Conservation (phyloP, 2,113 vertebrate species). For the Pristiophorus japonicus region DNA sequence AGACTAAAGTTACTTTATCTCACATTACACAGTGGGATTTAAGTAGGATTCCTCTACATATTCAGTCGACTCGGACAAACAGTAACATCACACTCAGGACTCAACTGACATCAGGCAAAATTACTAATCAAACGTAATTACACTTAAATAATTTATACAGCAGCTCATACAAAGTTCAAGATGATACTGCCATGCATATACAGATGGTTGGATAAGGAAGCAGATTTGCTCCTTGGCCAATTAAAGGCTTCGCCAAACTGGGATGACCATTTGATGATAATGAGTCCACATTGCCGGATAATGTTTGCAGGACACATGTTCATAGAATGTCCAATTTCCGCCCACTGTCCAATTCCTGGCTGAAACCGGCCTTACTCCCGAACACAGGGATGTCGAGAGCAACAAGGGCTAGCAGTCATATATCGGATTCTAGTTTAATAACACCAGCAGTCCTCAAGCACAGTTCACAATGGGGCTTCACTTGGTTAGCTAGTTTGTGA, state of each 20-base stretch:
- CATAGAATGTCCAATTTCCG: background rate
- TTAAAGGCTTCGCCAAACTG: background rate
- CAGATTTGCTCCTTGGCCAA: background rate
- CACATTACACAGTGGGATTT: background rate
- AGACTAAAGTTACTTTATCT: background rate
- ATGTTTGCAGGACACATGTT: background rate
- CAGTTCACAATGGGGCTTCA: background rate
- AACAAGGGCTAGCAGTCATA: background rate
- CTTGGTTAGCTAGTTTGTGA: background rate
- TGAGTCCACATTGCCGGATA: background rate
- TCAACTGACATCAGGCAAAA: background rate
- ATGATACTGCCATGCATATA: background rate
- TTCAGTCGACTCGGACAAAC: background rate
- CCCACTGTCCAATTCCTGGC: background rate
- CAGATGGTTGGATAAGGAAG: background rate
- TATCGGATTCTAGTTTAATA: background rate
- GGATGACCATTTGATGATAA: background rate
- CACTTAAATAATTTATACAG: background rate
- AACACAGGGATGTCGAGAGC: background rate
- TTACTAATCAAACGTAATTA: background rate
- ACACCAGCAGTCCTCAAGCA: background rate
- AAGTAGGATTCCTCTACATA: background rate
- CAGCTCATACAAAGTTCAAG: background rate
- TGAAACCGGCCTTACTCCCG: background rate
- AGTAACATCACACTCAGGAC: background rate